Evolutionary conservation across 1,140 invertebrate species (phyloP).

Genomic region (Drosophila yakuba): DNA sequence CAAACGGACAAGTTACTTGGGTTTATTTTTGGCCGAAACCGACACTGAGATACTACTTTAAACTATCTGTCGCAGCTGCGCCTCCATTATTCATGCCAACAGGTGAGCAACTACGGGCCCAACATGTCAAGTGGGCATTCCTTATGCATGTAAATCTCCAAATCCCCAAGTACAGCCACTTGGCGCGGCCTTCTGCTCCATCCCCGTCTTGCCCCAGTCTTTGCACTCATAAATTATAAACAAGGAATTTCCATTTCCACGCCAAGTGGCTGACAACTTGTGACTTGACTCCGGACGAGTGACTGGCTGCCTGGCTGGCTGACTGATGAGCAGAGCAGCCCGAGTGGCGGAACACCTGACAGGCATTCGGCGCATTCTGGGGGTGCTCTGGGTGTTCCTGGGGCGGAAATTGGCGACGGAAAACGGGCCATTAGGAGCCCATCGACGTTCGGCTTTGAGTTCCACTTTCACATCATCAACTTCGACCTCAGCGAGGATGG

Average conservation of each 20-base stretch:
- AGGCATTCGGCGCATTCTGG: background rate
- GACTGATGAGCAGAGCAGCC: constrained; percentile 27
- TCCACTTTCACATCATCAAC: constrained; percentile 28
- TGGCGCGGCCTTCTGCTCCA: background rate
- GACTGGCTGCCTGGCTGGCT: constrained; percentile 24
- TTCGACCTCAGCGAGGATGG: constrained; percentile 17
- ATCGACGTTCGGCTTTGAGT: background rate
- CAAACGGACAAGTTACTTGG: background rate
- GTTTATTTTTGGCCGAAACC: too few species aligned
- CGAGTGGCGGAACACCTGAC: constrained; percentile 12
- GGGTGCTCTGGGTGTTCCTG: too few species aligned
- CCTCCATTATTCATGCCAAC: constrained; percentile 14
- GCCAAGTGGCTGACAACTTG: constrained; percentile 37
- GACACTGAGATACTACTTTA: background rate
- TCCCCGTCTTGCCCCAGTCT: too few species aligned
- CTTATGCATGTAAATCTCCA: constrained; percentile 71
- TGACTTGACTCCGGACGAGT: constrained; percentile 30
- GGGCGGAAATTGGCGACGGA: constrained; percentile 1
- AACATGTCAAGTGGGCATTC: constrained; percentile 38
- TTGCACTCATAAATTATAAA: constrained; percentile 45
- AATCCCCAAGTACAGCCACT: constrained; percentile 54
- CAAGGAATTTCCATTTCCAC: constrained; percentile 55
- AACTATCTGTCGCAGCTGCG: constrained; percentile 14
- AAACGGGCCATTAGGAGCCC: constrained; percentile 16
- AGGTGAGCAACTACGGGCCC: background rate